phyloP scores from a whole-genome alignment of 2,797 vertebrate genomes.

The Bovichtus variegatus region DNA sequence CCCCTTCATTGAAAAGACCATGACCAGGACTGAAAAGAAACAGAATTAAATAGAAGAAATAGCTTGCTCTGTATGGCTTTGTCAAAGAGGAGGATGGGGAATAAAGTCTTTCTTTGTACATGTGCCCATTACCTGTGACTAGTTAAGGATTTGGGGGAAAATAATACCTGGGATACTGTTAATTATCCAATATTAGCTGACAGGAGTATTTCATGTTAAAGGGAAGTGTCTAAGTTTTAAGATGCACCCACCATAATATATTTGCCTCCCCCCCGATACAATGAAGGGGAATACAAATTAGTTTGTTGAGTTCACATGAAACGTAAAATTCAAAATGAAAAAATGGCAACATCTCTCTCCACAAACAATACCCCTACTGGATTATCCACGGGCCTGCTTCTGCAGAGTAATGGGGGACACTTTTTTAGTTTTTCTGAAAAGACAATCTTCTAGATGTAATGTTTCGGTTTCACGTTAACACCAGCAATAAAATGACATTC shows the following conservation, averaged over 20 bases:
- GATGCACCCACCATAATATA: neutral
- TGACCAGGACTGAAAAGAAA: constrained; percentile 24
- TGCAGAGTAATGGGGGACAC: no score
- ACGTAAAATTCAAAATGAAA: neutral
- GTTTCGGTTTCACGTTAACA: neutral
- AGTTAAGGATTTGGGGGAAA: constrained; percentile 40
- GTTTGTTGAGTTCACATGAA: neutral
- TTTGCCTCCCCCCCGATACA: neutral
- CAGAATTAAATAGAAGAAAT: constrained; percentile 23
- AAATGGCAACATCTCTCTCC: neutral
- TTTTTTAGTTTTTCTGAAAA: no score
- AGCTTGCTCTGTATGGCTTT: constrained; percentile 10
- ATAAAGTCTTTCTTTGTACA: constrained; percentile 31
- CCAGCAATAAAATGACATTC: neutral
- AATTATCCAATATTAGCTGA: constrained; percentile 1
- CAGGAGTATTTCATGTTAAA: constrained; percentile 5
- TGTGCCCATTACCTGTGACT: constrained; percentile 29
- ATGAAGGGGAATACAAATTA: neutral
- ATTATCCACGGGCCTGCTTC: neutral
- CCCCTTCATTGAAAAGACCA: constrained; percentile 34
- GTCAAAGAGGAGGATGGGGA: constrained; percentile 16
- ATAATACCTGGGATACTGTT: constrained; percentile 24
- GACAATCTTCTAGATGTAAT: no score
- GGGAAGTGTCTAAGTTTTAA: neutral
- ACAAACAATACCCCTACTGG: neutral